phyloP scores from a whole-genome alignment of 2,113 vertebrate species.

The Alethe castanea region DNA sequence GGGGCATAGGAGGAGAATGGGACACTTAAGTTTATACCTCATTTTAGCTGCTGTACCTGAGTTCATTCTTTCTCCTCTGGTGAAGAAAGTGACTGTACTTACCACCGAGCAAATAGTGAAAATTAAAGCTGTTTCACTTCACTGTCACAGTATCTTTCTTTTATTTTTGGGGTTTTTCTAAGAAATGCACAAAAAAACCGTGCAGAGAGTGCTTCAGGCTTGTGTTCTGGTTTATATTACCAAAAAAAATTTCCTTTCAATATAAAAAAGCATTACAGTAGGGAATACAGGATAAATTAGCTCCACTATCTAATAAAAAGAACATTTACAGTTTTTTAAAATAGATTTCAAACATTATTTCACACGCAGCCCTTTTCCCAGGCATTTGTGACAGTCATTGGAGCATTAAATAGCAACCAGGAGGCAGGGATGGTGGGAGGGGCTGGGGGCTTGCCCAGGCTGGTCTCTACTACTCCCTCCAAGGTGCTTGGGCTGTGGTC shows the following conservation, averaged over 20 bases:
- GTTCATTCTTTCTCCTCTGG: conserved; percentile 7
- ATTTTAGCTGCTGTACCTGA: conserved; percentile 52
- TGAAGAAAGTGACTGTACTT: conserved; percentile 51
- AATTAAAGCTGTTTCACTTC: conserved; percentile 65
- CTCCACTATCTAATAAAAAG: conserved; percentile 69
- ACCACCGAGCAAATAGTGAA: conserved; percentile 31
- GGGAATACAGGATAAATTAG: conserved; percentile 75
- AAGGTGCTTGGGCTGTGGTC: neutral
- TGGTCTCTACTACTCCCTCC: neutral
- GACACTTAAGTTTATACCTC: conserved; percentile 56
- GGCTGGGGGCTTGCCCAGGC: neutral
- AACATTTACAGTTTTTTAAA: conserved; percentile 68
- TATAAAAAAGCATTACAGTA: conserved; percentile 74
- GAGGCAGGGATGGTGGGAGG: neutral
- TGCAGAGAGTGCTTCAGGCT: conserved; percentile 67
- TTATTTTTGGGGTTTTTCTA: conserved; percentile 43
- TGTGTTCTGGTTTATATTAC: conserved; percentile 73
- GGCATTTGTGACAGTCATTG: conserved; percentile 26
- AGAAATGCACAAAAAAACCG: conserved; percentile 74
- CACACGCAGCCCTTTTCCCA: conserved; percentile 41
- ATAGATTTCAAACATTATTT: conserved; percentile 68
- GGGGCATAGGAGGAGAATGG: too few relatives aligned
- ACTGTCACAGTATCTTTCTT: conserved; percentile 71
- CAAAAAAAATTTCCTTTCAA: conserved; percentile 56
- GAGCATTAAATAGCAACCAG: conserved; percentile 8